Percentiles rank a stretch among this genome's conserved stretches.
phyloP scores from a whole-genome alignment of 2,797 vertebrate species.

The Babyrousa celebensis region DNA sequence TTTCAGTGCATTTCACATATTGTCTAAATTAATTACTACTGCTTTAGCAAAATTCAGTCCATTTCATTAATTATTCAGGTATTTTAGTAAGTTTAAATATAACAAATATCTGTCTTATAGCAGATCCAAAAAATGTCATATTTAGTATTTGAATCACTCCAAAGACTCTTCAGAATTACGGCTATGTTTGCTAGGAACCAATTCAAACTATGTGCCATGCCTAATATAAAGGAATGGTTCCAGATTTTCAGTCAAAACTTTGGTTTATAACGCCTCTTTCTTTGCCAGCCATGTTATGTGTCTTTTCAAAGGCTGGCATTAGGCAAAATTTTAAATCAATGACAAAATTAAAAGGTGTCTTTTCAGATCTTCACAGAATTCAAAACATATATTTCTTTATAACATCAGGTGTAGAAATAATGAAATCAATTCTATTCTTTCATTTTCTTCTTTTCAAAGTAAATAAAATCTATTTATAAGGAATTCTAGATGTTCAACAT shows the following conservation, averaged over 20 bases:
- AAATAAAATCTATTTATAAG: background rate
- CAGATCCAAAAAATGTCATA: background rate
- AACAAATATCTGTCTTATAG: background rate
- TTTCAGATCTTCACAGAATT: background rate
- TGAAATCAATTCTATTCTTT: background rate
- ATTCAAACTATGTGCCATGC: background rate
- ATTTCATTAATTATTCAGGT: background rate
- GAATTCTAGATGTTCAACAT: background rate
- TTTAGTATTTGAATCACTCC: background rate
- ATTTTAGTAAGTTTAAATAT: background rate
- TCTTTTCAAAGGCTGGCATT: background rate
- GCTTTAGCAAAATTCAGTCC: background rate
- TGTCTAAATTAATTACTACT: background rate
- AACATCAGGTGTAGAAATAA: background rate
- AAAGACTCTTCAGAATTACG: background rate
- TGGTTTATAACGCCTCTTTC: background rate
- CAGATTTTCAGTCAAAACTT: background rate
- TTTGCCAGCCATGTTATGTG: background rate
- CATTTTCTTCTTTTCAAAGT: background rate
- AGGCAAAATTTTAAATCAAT: conserved; percentile 19
- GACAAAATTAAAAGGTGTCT: background rate
- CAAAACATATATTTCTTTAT: background rate
- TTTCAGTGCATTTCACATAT: background rate
- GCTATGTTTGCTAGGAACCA: background rate
- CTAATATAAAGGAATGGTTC: background rate